Evolutionary conservation across 1,140 invertebrate species (phyloP).

Genomic region (Phortica variegata): DNA sequence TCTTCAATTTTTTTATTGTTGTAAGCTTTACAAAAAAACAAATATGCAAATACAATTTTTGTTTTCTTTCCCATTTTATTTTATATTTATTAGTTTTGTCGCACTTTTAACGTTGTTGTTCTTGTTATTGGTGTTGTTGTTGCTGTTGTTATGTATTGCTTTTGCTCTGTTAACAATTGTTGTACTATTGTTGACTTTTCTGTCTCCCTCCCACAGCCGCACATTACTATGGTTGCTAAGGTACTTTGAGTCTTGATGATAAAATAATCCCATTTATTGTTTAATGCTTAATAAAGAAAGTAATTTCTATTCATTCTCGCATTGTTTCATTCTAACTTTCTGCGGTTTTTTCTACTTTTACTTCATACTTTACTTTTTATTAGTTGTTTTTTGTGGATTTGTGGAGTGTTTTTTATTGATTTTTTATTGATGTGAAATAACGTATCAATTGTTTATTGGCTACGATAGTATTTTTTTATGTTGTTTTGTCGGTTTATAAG

Average conservation of each 20-base stretch:
- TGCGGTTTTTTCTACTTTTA: too few relatives aligned
- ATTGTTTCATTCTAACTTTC: slow-evolving; percentile 21
- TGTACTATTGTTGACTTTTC: neutral
- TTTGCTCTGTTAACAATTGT: neutral
- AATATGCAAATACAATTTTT: slow-evolving; percentile 11
- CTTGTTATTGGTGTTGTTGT: too few relatives aligned
- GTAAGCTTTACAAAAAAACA: slow-evolving; percentile 7
- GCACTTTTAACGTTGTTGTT: slow-evolving; percentile 5
- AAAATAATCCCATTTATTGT: slow-evolving; percentile 54
- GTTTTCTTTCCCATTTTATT: slow-evolving; percentile 5
- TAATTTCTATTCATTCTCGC: slow-evolving; percentile 52
- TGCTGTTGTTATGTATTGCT: neutral
- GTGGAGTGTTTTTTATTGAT: too few relatives aligned
- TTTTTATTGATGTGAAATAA: too few relatives aligned
- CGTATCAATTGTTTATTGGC: too few relatives aligned
- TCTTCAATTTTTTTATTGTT: neutral
- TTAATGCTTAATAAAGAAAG: slow-evolving; percentile 56
- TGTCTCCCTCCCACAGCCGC: slow-evolving; percentile 2
- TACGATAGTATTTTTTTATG: too few relatives aligned
- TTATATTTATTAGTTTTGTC: slow-evolving; percentile 22
- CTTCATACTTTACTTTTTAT: too few relatives aligned
- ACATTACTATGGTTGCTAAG: slow-evolving; percentile 20
- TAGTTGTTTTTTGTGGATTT: too few relatives aligned
- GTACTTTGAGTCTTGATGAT: slow-evolving; percentile 22
- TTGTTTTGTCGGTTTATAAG: too few relatives aligned